Evolutionary conservation across 2,888 invertebrate genomes (phyloP).

Genomic region (Gryllus longicercus): DNA sequence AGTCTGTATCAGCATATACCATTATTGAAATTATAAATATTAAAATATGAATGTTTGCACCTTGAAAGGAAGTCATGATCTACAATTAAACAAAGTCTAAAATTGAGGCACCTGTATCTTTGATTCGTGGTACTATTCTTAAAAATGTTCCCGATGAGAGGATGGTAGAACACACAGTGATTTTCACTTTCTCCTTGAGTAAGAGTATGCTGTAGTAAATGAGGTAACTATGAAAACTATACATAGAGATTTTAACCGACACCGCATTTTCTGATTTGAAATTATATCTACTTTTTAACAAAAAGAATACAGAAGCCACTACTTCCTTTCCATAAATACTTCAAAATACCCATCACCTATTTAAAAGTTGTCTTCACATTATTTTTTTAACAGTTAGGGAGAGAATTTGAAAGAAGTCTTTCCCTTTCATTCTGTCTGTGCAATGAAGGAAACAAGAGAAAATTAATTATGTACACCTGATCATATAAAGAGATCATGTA

Average conservation of each 20-base stretch:
- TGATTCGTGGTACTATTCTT: too few species aligned
- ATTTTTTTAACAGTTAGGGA: slow-evolving; percentile 26
- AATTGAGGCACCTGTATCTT: too few species aligned
- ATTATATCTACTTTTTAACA: slow-evolving; percentile 9
- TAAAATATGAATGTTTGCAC: too few species aligned
- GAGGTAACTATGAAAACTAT: neutral
- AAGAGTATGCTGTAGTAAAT: neutral
- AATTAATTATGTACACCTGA: slow-evolving; percentile 19
- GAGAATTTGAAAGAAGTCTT: slow-evolving; percentile 23
- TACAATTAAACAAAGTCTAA: too few species aligned
- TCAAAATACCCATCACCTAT: slow-evolving; percentile 32
- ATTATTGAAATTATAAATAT: too few species aligned
- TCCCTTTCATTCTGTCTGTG: slow-evolving; percentile 31
- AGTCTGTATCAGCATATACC: too few species aligned
- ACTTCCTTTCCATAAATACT: slow-evolving; percentile 32
- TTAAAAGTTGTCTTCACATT: slow-evolving; percentile 31
- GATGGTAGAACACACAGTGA: too few species aligned
- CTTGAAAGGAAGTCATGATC: too few species aligned
- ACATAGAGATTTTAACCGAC: slow-evolving; percentile 25
- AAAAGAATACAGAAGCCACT: slow-evolving; percentile 25
- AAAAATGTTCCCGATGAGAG: too few species aligned
- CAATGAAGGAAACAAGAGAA: slow-evolving; percentile 19
- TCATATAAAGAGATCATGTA: slow-evolving; percentile 19
- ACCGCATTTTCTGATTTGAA: slow-evolving; percentile 27
- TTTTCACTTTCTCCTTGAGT: too few species aligned